Evolutionary conservation across 2,113 vertebrate species (phyloP).

Genomic region (Lathamus discolor): DNA sequence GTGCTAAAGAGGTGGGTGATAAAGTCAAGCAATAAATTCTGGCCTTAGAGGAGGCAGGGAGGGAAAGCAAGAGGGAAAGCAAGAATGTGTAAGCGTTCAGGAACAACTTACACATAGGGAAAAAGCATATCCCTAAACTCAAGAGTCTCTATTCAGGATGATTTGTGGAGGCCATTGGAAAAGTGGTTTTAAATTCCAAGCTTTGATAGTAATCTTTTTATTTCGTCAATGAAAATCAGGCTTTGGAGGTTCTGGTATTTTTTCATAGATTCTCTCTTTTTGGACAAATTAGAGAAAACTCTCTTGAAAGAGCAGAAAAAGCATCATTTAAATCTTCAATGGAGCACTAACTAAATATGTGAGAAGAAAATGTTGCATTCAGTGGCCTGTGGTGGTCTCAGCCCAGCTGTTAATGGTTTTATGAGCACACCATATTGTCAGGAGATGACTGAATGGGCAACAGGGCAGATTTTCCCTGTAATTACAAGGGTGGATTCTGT

Average conservation of each 20-base stretch:
- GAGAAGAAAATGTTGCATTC: conserved; percentile 5
- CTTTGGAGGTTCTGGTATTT: background rate
- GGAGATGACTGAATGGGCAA: background rate
- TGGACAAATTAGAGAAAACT: background rate
- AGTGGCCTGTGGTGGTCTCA: background rate
- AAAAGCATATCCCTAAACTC: background rate
- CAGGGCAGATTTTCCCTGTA: background rate
- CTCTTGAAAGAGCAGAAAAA: background rate
- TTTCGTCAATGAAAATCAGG: background rate
- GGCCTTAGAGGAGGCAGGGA: background rate
- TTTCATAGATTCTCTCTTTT: background rate
- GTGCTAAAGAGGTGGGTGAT: background rate
- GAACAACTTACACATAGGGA: background rate
- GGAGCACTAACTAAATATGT: background rate
- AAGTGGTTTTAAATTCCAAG: background rate
- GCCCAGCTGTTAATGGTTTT: background rate
- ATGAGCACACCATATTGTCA: background rate
- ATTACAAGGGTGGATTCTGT: background rate
- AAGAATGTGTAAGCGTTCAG: background rate
- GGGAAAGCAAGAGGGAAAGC: background rate
- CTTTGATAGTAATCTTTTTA: background rate
- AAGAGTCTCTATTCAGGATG: background rate
- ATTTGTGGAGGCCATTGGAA: background rate
- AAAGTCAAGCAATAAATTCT: background rate
- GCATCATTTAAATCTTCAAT: background rate